Evolutionary conservation across 2,888 invertebrate genomes (phyloP).

Genomic region (Megamerina dolium): DNA sequence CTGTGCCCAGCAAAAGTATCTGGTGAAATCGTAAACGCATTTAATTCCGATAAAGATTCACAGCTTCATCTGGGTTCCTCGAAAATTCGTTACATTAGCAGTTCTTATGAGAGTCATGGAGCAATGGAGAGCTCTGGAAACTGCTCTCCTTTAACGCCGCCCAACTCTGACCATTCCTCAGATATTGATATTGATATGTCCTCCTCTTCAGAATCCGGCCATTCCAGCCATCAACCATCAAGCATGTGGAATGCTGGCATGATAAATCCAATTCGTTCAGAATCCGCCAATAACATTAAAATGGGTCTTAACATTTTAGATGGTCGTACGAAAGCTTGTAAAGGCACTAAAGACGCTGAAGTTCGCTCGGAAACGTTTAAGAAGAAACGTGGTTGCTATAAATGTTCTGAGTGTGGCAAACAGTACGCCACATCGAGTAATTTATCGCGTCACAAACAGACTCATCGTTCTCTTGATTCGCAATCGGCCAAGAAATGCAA

Average conservation of each 20-base stretch:
- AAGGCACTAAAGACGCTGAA: conserved; percentile 22
- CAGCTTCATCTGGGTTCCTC: conserved; percentile 26
- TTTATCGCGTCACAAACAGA: conserved; percentile 84
- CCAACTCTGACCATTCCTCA: conserved; percentile 66
- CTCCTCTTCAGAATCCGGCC: conserved; percentile 45
- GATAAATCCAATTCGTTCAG: conserved; percentile 14
- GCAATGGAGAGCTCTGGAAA: conserved; percentile 42
- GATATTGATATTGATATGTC: conserved; percentile 59
- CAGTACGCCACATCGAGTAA: conserved; percentile 89
- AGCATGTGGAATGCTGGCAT: conserved; percentile 22
- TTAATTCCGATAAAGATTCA: conserved; percentile 12
- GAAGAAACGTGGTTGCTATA: conserved; percentile 54
- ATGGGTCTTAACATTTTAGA: conserved; percentile 42
- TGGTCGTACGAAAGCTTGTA: conserved; percentile 44
- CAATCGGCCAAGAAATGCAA: conserved; percentile 90
- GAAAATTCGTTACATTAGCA: conserved; percentile 44
- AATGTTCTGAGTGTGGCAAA: conserved; percentile 83
- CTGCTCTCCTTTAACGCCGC: conserved; percentile 59
- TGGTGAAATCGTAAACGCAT: conserved; percentile 9
- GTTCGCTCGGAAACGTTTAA: conserved; percentile 30
- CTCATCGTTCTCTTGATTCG: conserved; percentile 90
- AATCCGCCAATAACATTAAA: conserved; percentile 18
- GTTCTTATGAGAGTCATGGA: conserved; percentile 44
- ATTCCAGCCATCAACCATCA: conserved; percentile 21
- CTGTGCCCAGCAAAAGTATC: conserved; percentile 24